Base-by-base conservation (phyloP, 1,140 invertebrate genomes). In the Micrasema minimum region DNA sequence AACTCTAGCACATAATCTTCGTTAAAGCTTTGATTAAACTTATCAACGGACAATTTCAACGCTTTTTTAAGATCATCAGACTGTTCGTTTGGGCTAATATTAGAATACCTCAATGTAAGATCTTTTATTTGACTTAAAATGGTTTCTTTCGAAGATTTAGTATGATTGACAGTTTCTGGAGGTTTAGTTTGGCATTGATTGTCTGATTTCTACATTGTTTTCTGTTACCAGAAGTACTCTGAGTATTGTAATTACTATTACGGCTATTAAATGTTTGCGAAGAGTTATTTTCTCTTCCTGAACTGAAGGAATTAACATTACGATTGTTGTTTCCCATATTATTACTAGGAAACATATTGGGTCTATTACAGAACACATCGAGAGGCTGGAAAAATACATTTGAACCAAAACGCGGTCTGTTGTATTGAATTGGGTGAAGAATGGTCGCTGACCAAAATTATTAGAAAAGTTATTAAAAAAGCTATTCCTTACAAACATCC, bases 11-110 rank as follows among this genome's bases (percentile, higher is more conserved):
- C 38, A 67, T 59, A 74, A 62, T 70, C 61, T 26, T 53, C 35
- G 31, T 67, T 37, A 41, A 70, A 74, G 5, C 51, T 50, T 9
- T 22, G 11, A 61, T 74, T 74, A 41, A 69, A 74, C 53, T 66
- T 12, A 14, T 66, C 51, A 22, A 73, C 41, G 14, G 55, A 18
- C 23, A 41, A 23, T 16, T 48, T 43, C 43, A 70, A 67, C 16
- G 66, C 41, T 26, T 70, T 68, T 64, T 20, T 62, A 14, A 67
- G 18, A 22, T 67, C 53, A 9, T 57, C 37, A 57, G 53, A 69
- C n/a, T 69, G 48, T 43, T 55, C 35, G 9, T 55, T 35, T n/a
- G 48, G 37, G 23, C 35, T 53, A 16, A 67, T 53, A 6, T 26
- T 51, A 3, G 48, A 53, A 67, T 55, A 67, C 14, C 37, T 53